Conservation (phyloP, 2,113 vertebrate genomes). For the Macquaria australasica region DNA sequence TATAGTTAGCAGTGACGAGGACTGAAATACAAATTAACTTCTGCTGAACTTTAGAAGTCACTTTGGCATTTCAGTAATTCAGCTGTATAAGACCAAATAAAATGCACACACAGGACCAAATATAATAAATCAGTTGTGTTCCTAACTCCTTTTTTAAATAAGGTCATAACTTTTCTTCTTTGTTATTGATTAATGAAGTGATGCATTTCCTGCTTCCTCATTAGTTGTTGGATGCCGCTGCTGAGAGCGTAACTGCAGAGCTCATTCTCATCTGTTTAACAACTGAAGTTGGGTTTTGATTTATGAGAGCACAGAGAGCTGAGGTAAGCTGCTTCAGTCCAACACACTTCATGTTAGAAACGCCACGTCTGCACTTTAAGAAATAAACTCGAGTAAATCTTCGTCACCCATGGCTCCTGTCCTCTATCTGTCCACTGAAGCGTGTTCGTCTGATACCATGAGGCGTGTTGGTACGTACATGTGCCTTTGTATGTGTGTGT, state of each 20-base stretch:
- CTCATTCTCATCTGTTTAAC: conserved; percentile 24
- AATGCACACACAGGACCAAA: not conserved
- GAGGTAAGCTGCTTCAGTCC: conserved; percentile 20
- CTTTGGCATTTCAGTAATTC: not conserved
- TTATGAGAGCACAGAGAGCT: conserved; percentile 9
- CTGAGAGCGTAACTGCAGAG: not conserved
- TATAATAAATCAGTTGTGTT: not conserved
- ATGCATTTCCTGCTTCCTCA: conserved; percentile 1
- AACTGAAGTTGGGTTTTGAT: conserved; percentile 31
- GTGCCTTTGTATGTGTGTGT: not conserved
- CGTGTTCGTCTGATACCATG: not conserved
- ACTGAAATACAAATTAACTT: no score
- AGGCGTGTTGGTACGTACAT: not conserved
- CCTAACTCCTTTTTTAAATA: not conserved
- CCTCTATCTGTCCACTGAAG: not conserved
- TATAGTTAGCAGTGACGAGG: no score
- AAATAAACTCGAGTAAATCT: not conserved
- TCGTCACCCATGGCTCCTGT: not conserved
- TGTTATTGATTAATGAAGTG: not conserved
- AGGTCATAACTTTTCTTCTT: not conserved
- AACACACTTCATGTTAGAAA: not conserved
- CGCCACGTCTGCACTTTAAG: conserved; percentile 19
- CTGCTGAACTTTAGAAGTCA: no score
- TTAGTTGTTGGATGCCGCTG: not conserved
- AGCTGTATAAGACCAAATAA: not conserved